phyloP scores from a whole-genome alignment of 2,888 invertebrate species.

The Hipparchia semele region DNA sequence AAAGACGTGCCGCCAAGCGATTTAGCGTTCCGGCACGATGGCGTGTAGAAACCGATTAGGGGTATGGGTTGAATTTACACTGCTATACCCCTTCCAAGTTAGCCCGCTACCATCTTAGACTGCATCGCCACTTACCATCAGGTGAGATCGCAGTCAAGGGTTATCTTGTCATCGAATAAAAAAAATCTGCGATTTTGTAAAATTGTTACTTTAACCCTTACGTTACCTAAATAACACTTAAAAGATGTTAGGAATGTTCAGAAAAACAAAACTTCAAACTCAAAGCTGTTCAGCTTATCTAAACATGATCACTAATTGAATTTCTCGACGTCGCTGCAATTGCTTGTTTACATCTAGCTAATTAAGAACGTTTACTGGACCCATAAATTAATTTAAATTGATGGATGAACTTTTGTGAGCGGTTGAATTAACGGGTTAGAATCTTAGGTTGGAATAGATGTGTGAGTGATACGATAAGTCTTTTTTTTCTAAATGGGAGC shows the following conservation, averaged over 20 bases:
- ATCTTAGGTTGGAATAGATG: slow-evolving; percentile 23
- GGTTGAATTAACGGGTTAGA: slow-evolving; percentile 37
- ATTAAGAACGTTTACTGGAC: slow-evolving; percentile 40
- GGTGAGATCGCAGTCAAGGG: too few species aligned
- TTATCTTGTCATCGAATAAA: too few species aligned
- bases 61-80: too few species aligned
- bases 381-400: slow-evolving; percentile 44
- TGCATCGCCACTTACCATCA: too few species aligned
- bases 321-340: slow-evolving; percentile 42
- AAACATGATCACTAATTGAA: slow-evolving; percentile 40
- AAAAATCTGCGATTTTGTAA: too few species aligned
- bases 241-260: background rate
- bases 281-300: slow-evolving; percentile 27
- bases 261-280: slow-evolving; percentile 16
- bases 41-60: too few species aligned
- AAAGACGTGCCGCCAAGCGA: too few species aligned
- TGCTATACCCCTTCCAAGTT: too few species aligned
- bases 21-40: too few species aligned
- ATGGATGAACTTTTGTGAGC: slow-evolving; percentile 37
- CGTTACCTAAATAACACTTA: background rate
- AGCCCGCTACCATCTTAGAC: too few species aligned
- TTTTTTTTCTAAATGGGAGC: background rate
- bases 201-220: background rate
- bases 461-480: background rate
- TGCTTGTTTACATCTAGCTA: slow-evolving; percentile 41